Conservation (phyloP, 2,888 invertebrate genomes). For the Pediacus dermestoides region DNA sequence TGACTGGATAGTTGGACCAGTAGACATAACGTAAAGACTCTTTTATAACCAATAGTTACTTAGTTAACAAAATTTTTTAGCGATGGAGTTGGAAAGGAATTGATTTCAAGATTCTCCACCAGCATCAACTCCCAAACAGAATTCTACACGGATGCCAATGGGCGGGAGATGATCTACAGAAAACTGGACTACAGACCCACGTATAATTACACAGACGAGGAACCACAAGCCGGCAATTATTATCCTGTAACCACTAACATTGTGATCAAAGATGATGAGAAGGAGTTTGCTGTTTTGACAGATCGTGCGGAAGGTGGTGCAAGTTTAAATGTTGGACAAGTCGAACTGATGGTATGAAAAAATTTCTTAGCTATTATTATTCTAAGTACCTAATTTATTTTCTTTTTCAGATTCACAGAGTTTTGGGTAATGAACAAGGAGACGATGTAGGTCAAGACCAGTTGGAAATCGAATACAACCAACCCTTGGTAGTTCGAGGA, state of each 20-base stretch:
- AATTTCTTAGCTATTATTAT: no score
- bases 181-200: slow-evolving; percentile 57
- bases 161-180: slow-evolving; percentile 64
- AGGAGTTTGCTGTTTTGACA: slow-evolving; percentile 54
- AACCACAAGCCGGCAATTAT: slow-evolving; percentile 66
- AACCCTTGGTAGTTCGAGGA: slow-evolving; percentile 67
- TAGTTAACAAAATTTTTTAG: slow-evolving; percentile 7
- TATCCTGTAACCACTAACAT: slow-evolving; percentile 70
- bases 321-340: slow-evolving; percentile 57
- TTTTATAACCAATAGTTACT: background rate
- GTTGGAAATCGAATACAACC: slow-evolving; percentile 70
- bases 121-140: slow-evolving; percentile 53
- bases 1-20: slow-evolving; percentile 51
- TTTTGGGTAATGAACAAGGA: no score
- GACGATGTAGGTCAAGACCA: slow-evolving; percentile 84
- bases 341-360: slow-evolving; percentile 66
- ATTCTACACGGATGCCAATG: slow-evolving; percentile 80
- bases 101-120: slow-evolving; percentile 62
- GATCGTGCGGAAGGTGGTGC: slow-evolving; percentile 63
- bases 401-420: slow-evolving; percentile 65
- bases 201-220: slow-evolving; percentile 53
- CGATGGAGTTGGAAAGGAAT: slow-evolving; percentile 63
- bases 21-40: slow-evolving; percentile 55
- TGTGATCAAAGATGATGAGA: slow-evolving; percentile 51
- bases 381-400: no score